These are phyloP conservation scores for Ochotona curzoniae DNA, from an alignment of 2,113 vertebrate genomes.

Conservation along the genomic window DNA sequence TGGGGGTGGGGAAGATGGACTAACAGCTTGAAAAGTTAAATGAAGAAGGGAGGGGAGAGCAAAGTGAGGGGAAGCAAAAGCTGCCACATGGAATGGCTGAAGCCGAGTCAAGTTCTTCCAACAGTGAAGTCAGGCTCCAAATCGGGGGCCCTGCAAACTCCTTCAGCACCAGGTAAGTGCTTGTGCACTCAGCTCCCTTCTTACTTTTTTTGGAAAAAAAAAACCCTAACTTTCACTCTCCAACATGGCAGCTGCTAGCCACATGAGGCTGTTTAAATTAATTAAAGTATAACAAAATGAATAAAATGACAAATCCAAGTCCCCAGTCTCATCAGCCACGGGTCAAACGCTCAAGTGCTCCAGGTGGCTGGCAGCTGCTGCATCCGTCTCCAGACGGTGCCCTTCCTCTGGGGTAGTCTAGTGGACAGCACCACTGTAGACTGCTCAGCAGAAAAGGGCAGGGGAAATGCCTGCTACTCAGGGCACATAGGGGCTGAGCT, in stretches of 20 bases:
- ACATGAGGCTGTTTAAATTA: neutral
- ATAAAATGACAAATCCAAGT: neutral
- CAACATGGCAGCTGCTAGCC: neutral
- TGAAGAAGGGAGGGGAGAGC: neutral
- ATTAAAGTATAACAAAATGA: neutral
- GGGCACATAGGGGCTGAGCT: rapidly evolving
- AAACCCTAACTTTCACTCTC: neutral
- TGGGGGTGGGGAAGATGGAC: neutral
- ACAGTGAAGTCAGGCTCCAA: neutral
- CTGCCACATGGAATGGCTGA: neutral
- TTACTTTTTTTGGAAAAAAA: neutral
- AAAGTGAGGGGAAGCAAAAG: neutral
- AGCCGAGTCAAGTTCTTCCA: neutral
- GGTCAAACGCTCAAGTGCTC: neutral
- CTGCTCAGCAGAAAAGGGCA: neutral
- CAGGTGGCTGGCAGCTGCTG: rapidly evolving
- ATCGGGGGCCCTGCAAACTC: neutral
- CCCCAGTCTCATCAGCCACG: neutral
- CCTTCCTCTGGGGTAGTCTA: neutral
- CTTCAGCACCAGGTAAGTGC: too few relatives aligned
- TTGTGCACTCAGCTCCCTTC: neutral
- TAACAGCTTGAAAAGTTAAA: neutral
- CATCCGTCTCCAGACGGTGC: neutral
- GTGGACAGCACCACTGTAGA: too few relatives aligned
- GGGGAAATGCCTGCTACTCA: neutral